Base-by-base conservation (phyloP, 1,140 invertebrate genomes). In the Bombus vancouverensis region DNA sequence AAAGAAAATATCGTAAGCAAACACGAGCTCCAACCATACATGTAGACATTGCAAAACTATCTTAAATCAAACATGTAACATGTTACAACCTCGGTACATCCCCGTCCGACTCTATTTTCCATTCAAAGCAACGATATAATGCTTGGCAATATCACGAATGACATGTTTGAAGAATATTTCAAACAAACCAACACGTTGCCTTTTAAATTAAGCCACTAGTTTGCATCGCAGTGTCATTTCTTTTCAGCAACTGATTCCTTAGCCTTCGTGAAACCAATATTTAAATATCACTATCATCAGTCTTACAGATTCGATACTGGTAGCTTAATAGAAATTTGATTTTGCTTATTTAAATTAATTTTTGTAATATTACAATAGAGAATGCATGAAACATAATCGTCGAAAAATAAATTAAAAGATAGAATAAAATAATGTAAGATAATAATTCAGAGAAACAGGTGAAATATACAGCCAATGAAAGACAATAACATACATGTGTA, bases 51-150 rank as follows among this genome's bases (percentile, higher is more conserved):
- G 53, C 74, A 59, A 76, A 76, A 76, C 53, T 76, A 59, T 76
- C 74, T 76, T 76, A 59, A 76, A 59, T 76, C 74, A 76, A 76
- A 76, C 74, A 59, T n/a, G 53, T 76, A 59, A 37, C 32, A 39
- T 28, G 74, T 59, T 76, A 59, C 53, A 76, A 59, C 34, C 53
- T 59, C 32, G 15, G 25, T 76, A 76, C 74, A 15, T 39, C 53
- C n/a, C 13, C 37, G 12, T 34, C 71, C 71, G 53, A 22, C 53
- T 57, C 25, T 57, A 53, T 76, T 39, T 76, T 59, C 74, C 59
- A 76, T 39, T 59, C 74, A 59, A 76, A 57, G 53, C 12, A 59
- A 6, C 74, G 34, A 37, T 39, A 34, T 76, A 39, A 28, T n/a
- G 15, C 53, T 39, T 59, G 74, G 53, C 34, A 39, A 76, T 53